A percentile compares a stretch with the other conserved stretches of the same genome.
Evolutionary conservation across 2,113 vertebrate genomes (phyloP).

Genomic region (Ivindomyrus marchei): DNA sequence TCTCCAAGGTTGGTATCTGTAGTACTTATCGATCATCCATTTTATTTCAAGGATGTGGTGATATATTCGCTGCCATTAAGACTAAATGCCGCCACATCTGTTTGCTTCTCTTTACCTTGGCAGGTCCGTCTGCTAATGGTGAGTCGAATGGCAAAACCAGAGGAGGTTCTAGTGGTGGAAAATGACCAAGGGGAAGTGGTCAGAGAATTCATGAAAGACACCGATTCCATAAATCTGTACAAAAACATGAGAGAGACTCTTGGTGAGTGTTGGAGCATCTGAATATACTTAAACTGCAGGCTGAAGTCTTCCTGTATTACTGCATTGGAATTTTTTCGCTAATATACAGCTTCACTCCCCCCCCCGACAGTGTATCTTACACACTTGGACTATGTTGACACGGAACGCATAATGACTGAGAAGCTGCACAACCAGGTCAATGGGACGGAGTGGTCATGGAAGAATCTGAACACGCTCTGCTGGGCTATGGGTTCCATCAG

Average conservation of each 20-base stretch:
- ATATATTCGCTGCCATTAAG: neutral
- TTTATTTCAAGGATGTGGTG: neutral
- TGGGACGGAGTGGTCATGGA: constrained; percentile 94
- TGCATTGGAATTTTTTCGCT: neutral
- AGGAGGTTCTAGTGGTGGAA: constrained; percentile 93
- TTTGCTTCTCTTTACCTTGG: neutral
- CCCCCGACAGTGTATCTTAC: constrained; percentile 79
- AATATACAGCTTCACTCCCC: neutral
- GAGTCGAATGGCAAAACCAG: constrained; percentile 93
- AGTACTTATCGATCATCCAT: neutral
- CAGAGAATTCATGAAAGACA: constrained; percentile 96
- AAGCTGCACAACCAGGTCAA: constrained; percentile 97
- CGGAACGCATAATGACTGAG: constrained; percentile 93
- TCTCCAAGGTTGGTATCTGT: constrained; percentile 72
- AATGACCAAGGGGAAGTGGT: constrained; percentile 96
- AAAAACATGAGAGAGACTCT: constrained; percentile 97
- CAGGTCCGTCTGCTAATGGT: constrained; percentile 92
- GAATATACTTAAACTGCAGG: neutral
- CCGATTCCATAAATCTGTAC: constrained; percentile 93
- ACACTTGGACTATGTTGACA: constrained; percentile 92
- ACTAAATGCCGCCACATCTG: neutral
- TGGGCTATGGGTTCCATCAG: constrained; percentile 97
- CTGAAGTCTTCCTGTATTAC: neutral
- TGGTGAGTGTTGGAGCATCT: constrained; percentile 56
- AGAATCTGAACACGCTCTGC: constrained; percentile 91